These are phyloP conservation scores for Camptogramma bilineatum DNA, from an alignment of 2,888 invertebrate genomes.

Conservation along the genomic window DNA sequence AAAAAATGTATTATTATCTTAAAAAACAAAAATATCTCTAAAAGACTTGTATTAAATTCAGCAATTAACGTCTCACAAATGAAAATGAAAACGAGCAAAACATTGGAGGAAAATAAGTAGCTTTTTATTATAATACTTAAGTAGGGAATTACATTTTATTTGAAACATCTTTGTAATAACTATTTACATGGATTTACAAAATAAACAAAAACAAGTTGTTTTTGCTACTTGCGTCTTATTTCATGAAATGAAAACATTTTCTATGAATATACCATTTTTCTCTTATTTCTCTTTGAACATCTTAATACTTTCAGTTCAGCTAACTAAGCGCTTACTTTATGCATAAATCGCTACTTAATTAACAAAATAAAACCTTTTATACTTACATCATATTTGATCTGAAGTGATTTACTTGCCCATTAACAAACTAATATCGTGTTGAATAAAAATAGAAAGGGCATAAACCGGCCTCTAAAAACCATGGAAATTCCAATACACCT, in stretches of 20 bases:
- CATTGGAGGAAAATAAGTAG: too few species aligned
- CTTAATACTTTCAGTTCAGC: background rate
- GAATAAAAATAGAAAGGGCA: conserved; percentile 27
- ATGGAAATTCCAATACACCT: conserved; percentile 1
- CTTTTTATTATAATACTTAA: too few species aligned
- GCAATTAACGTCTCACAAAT: too few species aligned
- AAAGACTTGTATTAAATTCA: too few species aligned
- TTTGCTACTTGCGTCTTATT: too few species aligned
- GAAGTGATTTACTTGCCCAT: conserved; percentile 24
- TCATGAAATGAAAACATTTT: background rate
- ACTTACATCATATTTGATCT: conserved; percentile 4
- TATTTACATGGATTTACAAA: too few species aligned
- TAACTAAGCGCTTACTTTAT: background rate
- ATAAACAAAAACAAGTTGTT: too few species aligned
- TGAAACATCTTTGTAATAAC: too few species aligned
- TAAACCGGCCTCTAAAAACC: conserved; percentile 6
- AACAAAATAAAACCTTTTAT: background rate
- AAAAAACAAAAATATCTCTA: too few species aligned
- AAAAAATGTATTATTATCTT: too few species aligned
- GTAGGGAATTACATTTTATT: too few species aligned
- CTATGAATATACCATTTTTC: background rate
- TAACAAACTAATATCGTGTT: conserved; percentile 24
- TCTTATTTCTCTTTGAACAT: background rate
- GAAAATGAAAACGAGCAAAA: too few species aligned
- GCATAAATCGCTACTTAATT: background rate